A percentile compares a stretch with the other conserved stretches of the same genome.
Conservation (phyloP, 2,113 vertebrate species). For the Hyperopisus bebe region DNA sequence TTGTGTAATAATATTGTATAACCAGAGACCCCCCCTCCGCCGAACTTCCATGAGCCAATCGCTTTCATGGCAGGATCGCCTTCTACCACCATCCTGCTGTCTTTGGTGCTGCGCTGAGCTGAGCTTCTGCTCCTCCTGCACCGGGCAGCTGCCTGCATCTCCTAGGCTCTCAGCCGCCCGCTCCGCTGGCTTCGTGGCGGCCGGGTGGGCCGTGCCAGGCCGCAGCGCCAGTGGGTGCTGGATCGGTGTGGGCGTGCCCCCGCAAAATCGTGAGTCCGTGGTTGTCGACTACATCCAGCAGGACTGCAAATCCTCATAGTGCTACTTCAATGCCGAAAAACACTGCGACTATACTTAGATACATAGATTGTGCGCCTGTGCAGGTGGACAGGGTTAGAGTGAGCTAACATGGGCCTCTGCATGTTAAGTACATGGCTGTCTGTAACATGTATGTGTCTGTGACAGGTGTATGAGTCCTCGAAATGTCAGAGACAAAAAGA, state of each 20-base stretch:
- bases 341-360: neutral
- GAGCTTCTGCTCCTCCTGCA: neutral
- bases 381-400: neutral
- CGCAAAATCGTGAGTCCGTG: neutral
- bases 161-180: neutral
- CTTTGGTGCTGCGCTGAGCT: neutral
- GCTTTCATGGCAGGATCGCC: neutral
- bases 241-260: neutral
- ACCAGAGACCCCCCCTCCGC: neutral
- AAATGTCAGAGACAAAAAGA: conserved; percentile 2
- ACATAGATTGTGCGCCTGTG: neutral
- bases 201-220: neutral
- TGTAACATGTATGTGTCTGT: neutral
- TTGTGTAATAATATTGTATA: neutral
- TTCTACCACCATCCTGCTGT: neutral
- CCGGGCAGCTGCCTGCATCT: neutral
- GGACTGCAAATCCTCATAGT: neutral
- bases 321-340: neutral
- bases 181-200: neutral
- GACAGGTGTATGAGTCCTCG: neutral
- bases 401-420: neutral
- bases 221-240: neutral
- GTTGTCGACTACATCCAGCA: neutral
- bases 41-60: neutral
- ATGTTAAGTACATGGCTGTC: neutral